phyloP scores from a whole-genome alignment of 2,113 vertebrate genomes.

The Pangasianodon gigas region DNA sequence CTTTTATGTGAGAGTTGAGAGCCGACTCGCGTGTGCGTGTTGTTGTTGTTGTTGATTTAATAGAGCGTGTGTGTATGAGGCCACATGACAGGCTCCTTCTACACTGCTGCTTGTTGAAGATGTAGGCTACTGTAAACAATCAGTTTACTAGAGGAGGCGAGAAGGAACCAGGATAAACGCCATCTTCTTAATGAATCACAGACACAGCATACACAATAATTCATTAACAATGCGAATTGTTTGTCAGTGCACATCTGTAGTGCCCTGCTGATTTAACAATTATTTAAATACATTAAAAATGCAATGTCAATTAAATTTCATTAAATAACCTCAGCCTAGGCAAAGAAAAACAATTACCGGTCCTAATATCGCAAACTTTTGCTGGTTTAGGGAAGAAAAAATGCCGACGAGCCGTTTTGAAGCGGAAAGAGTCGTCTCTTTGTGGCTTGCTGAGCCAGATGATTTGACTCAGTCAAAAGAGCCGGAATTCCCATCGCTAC shows the following conservation, averaged over 20 bases:
- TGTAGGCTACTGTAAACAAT: too few relatives aligned
- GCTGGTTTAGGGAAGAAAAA: not conserved
- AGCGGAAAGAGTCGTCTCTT: not conserved
- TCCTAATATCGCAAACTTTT: not conserved
- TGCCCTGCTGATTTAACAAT: not conserved
- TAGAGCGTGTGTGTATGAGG: too few relatives aligned
- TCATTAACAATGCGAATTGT: not conserved
- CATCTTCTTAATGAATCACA: too few relatives aligned
- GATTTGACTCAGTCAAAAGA: not conserved
- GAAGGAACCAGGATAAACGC: too few relatives aligned
- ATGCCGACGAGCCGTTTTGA: not conserved
- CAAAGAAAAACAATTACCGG: not conserved
- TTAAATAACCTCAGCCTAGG: not conserved
- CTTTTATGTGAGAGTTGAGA: too few relatives aligned
- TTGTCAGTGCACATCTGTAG: not conserved
- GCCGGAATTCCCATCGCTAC: not conserved
- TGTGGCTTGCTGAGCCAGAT: not conserved
- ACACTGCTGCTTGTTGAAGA: too few relatives aligned
- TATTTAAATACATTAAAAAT: not conserved
- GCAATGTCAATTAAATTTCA: not conserved
- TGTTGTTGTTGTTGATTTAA: too few relatives aligned
- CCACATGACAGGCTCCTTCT: too few relatives aligned
- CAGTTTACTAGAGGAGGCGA: too few relatives aligned
- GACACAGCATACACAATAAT: not conserved
- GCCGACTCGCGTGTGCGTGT: too few relatives aligned